Conservation (phyloP, 2,888 invertebrate genomes). For the Desoria tigrina region DNA sequence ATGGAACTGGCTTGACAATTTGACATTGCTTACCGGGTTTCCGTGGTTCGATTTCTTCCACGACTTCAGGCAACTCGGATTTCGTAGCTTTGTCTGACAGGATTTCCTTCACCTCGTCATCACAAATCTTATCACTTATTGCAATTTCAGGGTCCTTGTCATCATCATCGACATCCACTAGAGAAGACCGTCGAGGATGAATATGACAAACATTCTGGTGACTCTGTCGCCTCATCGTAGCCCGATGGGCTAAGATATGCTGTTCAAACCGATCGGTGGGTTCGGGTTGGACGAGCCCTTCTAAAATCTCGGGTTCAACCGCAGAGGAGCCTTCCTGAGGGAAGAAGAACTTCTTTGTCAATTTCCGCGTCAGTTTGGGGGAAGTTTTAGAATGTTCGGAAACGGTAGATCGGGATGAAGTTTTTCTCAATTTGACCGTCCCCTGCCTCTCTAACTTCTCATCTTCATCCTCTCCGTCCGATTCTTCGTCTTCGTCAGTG, state of each 20-base stretch:
- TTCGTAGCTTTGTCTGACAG: neutral
- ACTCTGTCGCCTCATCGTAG: conserved; percentile 10
- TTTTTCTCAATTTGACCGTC: conserved; percentile 49
- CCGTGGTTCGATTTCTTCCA: conserved; percentile 15
- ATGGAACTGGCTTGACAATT: neutral
- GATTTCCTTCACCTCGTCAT: too few species aligned
- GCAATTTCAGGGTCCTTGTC: conserved; percentile 25
- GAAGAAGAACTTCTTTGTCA: conserved; percentile 45
- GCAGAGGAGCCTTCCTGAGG: conserved; percentile 35
- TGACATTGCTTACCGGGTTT: neutral
- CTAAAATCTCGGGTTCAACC: conserved; percentile 35
- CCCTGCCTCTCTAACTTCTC: conserved; percentile 37
- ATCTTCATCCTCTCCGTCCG: neutral
- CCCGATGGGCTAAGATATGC: conserved; percentile 39
- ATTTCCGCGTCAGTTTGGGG: conserved; percentile 33
- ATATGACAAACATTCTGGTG: conserved; percentile 26
- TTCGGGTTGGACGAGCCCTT: conserved; percentile 18
- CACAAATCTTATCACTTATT: neutral
- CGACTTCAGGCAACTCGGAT: neutral
- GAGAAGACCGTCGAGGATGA: conserved; percentile 30
- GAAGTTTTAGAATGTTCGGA: neutral
- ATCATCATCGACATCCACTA: conserved; percentile 29
- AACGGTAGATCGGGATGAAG: conserved; percentile 8
- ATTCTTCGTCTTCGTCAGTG: neutral
- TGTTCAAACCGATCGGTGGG: conserved; percentile 33